Evolutionary conservation across 2,888 invertebrate species (phyloP).

Genomic region (Lithophane semibrunnea): DNA sequence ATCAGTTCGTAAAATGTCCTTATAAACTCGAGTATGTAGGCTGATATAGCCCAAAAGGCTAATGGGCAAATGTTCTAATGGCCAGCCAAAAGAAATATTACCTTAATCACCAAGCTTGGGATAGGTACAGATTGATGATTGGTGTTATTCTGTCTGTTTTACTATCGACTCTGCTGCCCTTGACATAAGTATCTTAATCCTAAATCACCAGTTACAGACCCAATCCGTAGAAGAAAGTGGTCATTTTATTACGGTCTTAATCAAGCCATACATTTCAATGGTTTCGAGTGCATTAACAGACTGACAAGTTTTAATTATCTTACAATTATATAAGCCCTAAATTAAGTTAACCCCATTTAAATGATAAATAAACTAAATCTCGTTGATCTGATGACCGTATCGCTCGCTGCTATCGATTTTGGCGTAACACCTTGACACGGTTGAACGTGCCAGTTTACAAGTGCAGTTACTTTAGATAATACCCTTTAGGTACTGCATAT

Average conservation of each 20-base stretch:
- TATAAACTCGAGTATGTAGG: not conserved
- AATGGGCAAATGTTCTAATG: not conserved
- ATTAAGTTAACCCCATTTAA: slow-evolving; percentile 24
- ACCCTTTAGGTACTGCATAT: not conserved
- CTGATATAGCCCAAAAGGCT: not conserved
- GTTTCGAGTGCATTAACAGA: no score
- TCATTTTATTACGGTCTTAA: not conserved
- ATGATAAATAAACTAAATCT: slow-evolving; percentile 32
- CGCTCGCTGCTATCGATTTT: slow-evolving; percentile 31
- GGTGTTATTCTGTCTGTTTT: not conserved
- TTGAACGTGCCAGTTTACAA: slow-evolving; percentile 37
- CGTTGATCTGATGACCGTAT: slow-evolving; percentile 44
- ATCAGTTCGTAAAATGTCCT: not conserved
- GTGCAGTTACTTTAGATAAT: slow-evolving; percentile 18
- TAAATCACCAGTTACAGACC: not conserved
- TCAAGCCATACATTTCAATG: not conserved
- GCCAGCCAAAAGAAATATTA: not conserved
- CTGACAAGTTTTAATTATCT: not conserved
- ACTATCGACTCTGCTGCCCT: not conserved
- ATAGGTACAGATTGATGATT: not conserved
- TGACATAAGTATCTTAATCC: not conserved
- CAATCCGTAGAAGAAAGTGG: not conserved
- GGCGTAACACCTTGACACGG: slow-evolving; percentile 39
- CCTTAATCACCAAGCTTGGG: not conserved
- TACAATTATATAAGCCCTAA: slow-evolving; percentile 1